Evolutionary conservation across 1,140 invertebrate species (phyloP), one percentile per base, ranked within the genome.

Genomic region (Drosophila navojoa): DNA sequence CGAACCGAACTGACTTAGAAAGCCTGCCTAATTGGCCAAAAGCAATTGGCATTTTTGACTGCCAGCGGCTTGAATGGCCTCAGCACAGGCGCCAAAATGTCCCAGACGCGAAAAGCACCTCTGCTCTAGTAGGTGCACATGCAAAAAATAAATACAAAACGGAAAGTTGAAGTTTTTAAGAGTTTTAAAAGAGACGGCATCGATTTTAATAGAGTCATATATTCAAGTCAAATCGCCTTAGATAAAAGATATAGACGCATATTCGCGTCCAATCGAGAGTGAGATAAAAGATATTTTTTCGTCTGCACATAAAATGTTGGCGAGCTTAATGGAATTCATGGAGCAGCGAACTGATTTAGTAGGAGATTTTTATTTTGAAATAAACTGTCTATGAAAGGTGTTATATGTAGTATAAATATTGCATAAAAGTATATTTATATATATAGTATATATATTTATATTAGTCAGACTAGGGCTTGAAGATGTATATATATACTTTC

Each of bases 21-120:
- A 85, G 81, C 77, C 49, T 69, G 74, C 19, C 74, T 85, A 85
- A 85, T 85, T 85, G 81, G 81, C 66, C 70, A 66, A 52, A 16
- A 53, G 60, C 54, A 71, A 71, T 71, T 71, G 68, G 59, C 68
- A 69, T 54, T 69, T 60, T 60, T 52, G 45, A 22, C 32, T 25
- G 47, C 70, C 47, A 69, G 53, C 58, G 77, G 22, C 44, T 63
- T 62, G 10, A 58, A 64, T 29, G 32, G 32, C 32, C 6, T 9
- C 6, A 32, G n/a, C 42, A 16, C 40, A 15, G 47, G 32, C 49
- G 45, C 49, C 57, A 53, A 52, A 69, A 22, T 44, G 29, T n/a
- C 25, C 25, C 29, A 60, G 32, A 11, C 32, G 2, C 32, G 9
- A 10, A 32, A 32, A 9, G 32, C 32, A 9, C 32, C 32, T 7